Evolutionary conservation across 2,797 vertebrate species (phyloP).

Genomic region (Apogon hyalosoma): DNA sequence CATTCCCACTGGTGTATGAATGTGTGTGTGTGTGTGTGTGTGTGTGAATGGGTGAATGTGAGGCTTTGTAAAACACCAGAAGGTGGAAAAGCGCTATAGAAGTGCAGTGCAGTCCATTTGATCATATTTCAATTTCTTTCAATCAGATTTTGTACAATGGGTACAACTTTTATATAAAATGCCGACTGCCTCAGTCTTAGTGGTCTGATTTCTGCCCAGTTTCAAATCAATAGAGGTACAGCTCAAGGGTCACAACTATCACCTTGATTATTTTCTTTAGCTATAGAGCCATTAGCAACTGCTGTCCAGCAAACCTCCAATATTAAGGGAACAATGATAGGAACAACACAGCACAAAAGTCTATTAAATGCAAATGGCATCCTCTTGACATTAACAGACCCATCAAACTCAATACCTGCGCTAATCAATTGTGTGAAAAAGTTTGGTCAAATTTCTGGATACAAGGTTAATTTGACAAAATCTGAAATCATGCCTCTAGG

Average conservation of each 20-base stretch:
- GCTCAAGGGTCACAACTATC: background rate
- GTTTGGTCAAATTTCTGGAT: background rate
- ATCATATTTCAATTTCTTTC: no score
- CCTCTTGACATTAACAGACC: background rate
- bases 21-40: no score
- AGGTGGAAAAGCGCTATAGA: no score
- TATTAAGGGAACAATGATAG: background rate
- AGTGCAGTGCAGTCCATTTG: no score
- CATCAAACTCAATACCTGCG: background rate
- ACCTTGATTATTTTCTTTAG: background rate
- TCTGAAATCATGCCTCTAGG: conserved; percentile 3
- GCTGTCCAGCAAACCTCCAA: background rate
- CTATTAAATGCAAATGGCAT: background rate
- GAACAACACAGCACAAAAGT: background rate
- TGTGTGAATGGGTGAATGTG: no score
- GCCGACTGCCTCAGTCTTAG: background rate
- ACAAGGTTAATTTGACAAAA: conserved; percentile 4
- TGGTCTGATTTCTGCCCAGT: background rate
- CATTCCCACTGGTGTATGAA: no score
- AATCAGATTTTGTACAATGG: background rate
- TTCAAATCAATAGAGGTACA: background rate
- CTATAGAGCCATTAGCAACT: background rate
- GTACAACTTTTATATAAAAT: background rate
- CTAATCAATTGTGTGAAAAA: background rate
- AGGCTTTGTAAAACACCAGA: no score